Evolutionary conservation across 2,113 vertebrate species (phyloP).

Genomic region (Xiphophorus maculatus): DNA sequence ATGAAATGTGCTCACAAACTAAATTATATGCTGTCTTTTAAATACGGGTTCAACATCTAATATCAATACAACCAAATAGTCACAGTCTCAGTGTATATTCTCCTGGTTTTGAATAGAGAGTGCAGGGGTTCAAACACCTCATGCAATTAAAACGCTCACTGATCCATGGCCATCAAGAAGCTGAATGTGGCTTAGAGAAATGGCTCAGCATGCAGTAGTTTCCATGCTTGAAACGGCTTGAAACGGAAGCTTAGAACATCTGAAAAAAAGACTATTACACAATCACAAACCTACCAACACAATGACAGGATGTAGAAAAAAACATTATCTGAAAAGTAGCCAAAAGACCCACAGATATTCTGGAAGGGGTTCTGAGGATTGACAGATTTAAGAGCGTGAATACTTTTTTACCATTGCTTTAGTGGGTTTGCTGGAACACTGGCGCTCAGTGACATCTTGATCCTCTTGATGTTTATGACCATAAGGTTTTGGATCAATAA

Average conservation of each 20-base stretch:
- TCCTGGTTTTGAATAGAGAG: slow-evolving; percentile 3
- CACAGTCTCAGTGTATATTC: background rate
- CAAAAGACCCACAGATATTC: no score
- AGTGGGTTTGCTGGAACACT: background rate
- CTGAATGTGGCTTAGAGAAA: slow-evolving; percentile 26
- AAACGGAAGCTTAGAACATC: background rate
- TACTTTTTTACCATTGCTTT: background rate
- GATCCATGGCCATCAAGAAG: slow-evolving; percentile 20
- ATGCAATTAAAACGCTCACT: slow-evolving; percentile 20
- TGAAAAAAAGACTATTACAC: background rate
- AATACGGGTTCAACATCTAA: no score
- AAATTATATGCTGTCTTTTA: no score
- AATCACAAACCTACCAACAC: background rate
- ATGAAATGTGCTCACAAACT: no score
- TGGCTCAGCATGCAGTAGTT: slow-evolving; percentile 18
- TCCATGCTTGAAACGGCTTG: slow-evolving; percentile 22
- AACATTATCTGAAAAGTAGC: no score
- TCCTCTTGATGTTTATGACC: background rate
- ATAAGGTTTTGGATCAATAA: background rate
- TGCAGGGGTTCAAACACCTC: background rate
- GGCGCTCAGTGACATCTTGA: no score
- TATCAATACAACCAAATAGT: no score
- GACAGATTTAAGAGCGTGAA: no score
- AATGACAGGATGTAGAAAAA: no score
- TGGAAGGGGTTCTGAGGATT: no score